Evolutionary conservation across 2,113 vertebrate genomes (phyloP).

Genomic region (Ginglymostoma cirratum): DNA sequence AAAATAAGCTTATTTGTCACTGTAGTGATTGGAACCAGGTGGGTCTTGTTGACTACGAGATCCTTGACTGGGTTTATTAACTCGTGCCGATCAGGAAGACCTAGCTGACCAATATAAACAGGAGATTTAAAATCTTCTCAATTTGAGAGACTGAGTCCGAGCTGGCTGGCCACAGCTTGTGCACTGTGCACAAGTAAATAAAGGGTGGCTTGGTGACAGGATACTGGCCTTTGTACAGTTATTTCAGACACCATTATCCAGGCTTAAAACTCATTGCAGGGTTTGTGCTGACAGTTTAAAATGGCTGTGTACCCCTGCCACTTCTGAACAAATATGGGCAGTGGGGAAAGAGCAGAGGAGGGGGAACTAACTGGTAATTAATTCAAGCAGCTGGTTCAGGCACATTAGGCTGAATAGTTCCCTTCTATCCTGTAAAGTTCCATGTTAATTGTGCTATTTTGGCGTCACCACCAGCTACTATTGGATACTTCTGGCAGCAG

Average conservation of each 20-base stretch:
- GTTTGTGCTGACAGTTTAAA: not conserved
- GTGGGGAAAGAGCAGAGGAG: not conserved
- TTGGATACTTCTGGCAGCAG: not conserved
- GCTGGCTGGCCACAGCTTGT: too few species aligned
- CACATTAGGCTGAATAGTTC: not conserved
- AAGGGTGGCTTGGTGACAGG: too few species aligned
- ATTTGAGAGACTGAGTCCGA: too few species aligned
- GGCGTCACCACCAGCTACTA: not conserved
- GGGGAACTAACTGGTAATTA: not conserved
- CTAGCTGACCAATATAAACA: too few species aligned
- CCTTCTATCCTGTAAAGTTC: not conserved
- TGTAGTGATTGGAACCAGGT: not conserved
- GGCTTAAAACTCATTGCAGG: not conserved
- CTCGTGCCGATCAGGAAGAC: too few species aligned
- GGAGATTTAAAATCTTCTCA: too few species aligned
- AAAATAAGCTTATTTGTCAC: not conserved
- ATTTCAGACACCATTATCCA: not conserved
- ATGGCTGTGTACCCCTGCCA: not conserved
- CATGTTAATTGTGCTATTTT: not conserved
- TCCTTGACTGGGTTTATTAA: too few species aligned
- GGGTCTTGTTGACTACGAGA: too few species aligned
- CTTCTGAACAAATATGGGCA: not conserved
- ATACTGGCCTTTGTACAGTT: too few species aligned
- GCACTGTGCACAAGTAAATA: too few species aligned
- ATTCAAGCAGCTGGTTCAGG: not conserved